phyloP scores from a whole-genome alignment of 2,888 invertebrate species.

The Pegoplata infirma region DNA sequence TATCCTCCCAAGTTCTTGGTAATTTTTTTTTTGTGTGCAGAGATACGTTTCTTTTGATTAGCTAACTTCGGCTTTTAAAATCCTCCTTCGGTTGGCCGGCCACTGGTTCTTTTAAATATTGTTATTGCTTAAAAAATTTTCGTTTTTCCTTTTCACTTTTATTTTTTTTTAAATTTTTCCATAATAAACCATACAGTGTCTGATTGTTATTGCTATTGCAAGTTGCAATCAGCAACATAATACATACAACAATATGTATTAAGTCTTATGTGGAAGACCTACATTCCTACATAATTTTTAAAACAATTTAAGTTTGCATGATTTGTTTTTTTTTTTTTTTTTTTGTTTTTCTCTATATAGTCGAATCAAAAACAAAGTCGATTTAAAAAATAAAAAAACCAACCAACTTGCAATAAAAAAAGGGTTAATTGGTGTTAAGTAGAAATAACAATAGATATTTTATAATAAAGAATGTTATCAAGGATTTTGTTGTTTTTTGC shows the following conservation, averaged over 20 bases:
- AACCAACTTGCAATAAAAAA: constrained; percentile 53
- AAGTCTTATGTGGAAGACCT: constrained; percentile 47
- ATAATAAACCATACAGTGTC: constrained; percentile 6
- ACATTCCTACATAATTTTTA: constrained; percentile 37
- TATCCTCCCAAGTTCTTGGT: too few relatives aligned
- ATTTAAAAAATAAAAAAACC: constrained; percentile 15
- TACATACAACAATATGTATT: constrained; percentile 18
- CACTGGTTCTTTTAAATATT: too few relatives aligned
- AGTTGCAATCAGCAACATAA: constrained; percentile 40
- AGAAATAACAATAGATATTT: constrained; percentile 57
- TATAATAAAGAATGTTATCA: constrained; percentile 40
- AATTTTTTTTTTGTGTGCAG: too few relatives aligned
- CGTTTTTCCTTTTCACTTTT: too few relatives aligned
- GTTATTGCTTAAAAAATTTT: too few relatives aligned
- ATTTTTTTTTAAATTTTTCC: not conserved
- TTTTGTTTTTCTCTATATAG: constrained; percentile 15
- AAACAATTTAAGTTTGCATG: constrained; percentile 38
- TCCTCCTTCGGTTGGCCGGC: too few relatives aligned
- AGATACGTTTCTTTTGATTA: too few relatives aligned
- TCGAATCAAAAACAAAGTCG: constrained; percentile 19
- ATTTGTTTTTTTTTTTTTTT: constrained; percentile 35
- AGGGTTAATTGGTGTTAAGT: constrained; percentile 61
- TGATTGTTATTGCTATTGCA: constrained; percentile 12
- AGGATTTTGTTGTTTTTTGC: constrained; percentile 24
- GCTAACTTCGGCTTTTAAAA: too few relatives aligned